Conservation (phyloP, 2,797 vertebrate species). For the Heterohyrax brucei region DNA sequence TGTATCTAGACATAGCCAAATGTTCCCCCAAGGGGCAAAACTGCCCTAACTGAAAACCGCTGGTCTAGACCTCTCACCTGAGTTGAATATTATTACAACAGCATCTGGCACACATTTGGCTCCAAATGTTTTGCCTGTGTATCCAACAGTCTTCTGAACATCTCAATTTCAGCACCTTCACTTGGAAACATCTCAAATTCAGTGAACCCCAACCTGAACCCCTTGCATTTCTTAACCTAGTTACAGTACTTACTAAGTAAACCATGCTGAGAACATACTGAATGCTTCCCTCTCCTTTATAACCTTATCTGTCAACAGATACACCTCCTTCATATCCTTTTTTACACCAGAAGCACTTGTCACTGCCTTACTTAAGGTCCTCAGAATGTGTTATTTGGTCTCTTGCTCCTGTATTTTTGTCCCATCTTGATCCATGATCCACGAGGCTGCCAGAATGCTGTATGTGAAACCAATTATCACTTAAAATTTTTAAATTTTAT, state of each 20-base stretch:
- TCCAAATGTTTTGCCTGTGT: not conserved
- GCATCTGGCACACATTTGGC: not conserved
- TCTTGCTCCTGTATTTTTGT: not conserved
- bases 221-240: constrained; percentile 31
- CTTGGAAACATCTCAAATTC: constrained; percentile 27
- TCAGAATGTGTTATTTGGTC: not conserved
- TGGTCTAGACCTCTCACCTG: not conserved
- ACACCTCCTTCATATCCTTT: not conserved
- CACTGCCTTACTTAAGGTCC: constrained; percentile 1
- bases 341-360: not conserved
- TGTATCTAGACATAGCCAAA: constrained; percentile 37
- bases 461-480: constrained; percentile 38
- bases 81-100: constrained; percentile 13
- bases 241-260: constrained; percentile 28
- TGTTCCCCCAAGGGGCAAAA: not conserved
- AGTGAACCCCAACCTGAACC: constrained; percentile 11
- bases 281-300: not conserved
- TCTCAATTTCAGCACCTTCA: constrained; percentile 2
- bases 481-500: not conserved
- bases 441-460: not conserved
- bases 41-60: not conserved
- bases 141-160: constrained; percentile 25
- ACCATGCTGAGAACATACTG: not conserved
- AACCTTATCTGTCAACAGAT: constrained; percentile 3
- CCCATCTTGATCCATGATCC: constrained; percentile 19